Percentiles rank a stretch among this genome's conserved stretches.
Conservation (phyloP, 2,113 vertebrate species). For the Antennarius striatus region DNA sequence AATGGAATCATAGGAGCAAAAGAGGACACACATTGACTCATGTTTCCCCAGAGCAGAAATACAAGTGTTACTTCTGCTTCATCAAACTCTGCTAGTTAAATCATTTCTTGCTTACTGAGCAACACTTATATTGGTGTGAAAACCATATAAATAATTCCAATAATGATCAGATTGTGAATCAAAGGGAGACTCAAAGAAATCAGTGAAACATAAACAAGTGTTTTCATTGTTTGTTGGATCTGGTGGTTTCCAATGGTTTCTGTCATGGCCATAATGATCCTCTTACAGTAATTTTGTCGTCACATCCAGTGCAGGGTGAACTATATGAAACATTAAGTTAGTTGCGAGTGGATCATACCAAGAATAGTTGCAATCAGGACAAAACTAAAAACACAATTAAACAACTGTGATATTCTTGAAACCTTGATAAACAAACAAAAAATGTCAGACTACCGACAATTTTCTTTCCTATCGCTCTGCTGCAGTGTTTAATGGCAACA, state of each 20-base stretch:
- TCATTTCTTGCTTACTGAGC: constrained; percentile 4
- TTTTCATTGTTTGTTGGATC: not conserved
- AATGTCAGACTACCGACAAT: constrained; percentile 10
- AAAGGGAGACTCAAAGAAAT: not conserved
- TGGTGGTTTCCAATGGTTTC: no score
- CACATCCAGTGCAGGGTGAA: not conserved
- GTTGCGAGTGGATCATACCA: not conserved
- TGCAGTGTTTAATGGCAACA: not conserved
- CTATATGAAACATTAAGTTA: not conserved
- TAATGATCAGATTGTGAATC: not conserved
- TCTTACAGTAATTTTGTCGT: not conserved
- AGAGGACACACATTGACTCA: constrained; percentile 57
- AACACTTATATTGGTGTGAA: not conserved
- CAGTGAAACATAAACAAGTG: not conserved
- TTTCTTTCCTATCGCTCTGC: constrained; percentile 11
- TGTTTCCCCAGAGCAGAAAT: constrained; percentile 17
- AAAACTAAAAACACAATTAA: not conserved
- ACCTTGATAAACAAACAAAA: no score
- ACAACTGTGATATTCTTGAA: constrained; percentile 3
- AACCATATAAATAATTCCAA: not conserved
- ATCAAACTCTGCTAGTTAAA: constrained; percentile 4
- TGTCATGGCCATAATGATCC: not conserved
- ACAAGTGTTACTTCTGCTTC: constrained; percentile 41
- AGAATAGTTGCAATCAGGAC: not conserved
- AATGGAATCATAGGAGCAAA: constrained; percentile 3